These are phyloP conservation scores for Amphiura filiformis DNA, from an alignment of 35 echinoderm and acorn worm species.

Conservation along the genomic window DNA sequence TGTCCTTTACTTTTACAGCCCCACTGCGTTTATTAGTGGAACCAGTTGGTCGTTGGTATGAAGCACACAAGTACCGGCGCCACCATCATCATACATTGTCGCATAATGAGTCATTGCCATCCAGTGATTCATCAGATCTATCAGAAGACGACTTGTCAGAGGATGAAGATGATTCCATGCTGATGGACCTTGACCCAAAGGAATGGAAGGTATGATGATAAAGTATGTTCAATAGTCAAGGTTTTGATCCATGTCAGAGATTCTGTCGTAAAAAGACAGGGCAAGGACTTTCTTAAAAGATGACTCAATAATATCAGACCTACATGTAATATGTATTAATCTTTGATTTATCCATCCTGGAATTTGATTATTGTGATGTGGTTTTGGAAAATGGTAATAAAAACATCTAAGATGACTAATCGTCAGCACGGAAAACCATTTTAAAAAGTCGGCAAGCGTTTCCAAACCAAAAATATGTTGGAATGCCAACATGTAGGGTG, in stretches of 20 bases:
- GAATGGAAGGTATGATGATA: constrained; percentile 89
- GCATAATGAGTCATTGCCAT: constrained; percentile 48
- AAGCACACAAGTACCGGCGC: constrained; percentile 70
- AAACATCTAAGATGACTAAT: too few relatives aligned
- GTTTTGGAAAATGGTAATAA: too few relatives aligned
- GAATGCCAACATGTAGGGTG: too few relatives aligned
- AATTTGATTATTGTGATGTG: too few relatives aligned
- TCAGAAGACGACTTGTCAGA: constrained; percentile 69
- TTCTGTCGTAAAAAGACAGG: not conserved
- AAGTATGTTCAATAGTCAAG: not conserved
- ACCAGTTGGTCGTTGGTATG: constrained; percentile 96
- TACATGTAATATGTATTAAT: too few relatives aligned
- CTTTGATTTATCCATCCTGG: too few relatives aligned
- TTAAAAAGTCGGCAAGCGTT: too few relatives aligned
- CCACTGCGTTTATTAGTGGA: constrained; percentile 61
- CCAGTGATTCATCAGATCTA: constrained; percentile 42
- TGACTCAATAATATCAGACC: not conserved
- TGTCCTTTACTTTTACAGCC: too few relatives aligned
- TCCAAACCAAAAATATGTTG: too few relatives aligned
- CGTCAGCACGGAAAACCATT: too few relatives aligned
- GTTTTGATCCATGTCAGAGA: not conserved
- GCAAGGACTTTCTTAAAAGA: not conserved
- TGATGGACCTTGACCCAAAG: constrained; percentile 77
- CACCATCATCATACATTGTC: constrained; percentile 58
- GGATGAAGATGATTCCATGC: constrained; percentile 84